Evolutionary conservation across 1,140 invertebrate species (phyloP).

Genomic region (Drosophila bifasciata): DNA sequence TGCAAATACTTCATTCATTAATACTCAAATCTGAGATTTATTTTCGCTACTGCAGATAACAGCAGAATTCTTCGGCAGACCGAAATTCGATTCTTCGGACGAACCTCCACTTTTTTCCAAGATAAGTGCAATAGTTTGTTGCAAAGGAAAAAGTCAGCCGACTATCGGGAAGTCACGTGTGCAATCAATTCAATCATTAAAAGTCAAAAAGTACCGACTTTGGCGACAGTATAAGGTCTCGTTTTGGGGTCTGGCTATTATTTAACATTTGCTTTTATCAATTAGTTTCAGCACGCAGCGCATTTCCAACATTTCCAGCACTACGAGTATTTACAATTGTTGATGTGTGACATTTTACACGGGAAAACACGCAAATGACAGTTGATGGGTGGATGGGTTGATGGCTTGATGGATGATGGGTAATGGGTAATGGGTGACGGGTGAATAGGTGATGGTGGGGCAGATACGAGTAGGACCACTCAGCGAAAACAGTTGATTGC

Average conservation of each 20-base stretch:
- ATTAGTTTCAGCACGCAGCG: constrained; percentile 30
- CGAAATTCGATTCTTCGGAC: too few relatives aligned
- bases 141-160: too few relatives aligned
- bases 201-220: neutral
- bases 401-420: constrained; percentile 34
- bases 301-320: neutral
- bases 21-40: too few relatives aligned
- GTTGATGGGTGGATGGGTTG: constrained; percentile 38
- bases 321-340: constrained; percentile 18
- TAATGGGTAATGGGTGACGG: constrained; percentile 40
- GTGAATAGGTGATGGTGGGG: constrained; percentile 9
- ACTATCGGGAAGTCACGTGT: too few relatives aligned
- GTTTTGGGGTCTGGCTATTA: constrained; percentile 7
- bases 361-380: constrained; percentile 48
- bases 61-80: too few relatives aligned
- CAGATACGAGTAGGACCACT: constrained; percentile 37
- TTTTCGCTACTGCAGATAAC: too few relatives aligned
- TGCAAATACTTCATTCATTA: too few relatives aligned
- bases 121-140: too few relatives aligned
- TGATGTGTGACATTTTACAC: constrained; percentile 63
- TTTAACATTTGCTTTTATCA: constrained; percentile 42
- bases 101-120: too few relatives aligned
- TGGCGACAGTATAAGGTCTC: neutral
- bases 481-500: constrained; percentile 42
- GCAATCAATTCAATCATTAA: neutral